phyloP scores from a whole-genome alignment of 2,888 invertebrate species.

The Campopleginae sp. region DNA sequence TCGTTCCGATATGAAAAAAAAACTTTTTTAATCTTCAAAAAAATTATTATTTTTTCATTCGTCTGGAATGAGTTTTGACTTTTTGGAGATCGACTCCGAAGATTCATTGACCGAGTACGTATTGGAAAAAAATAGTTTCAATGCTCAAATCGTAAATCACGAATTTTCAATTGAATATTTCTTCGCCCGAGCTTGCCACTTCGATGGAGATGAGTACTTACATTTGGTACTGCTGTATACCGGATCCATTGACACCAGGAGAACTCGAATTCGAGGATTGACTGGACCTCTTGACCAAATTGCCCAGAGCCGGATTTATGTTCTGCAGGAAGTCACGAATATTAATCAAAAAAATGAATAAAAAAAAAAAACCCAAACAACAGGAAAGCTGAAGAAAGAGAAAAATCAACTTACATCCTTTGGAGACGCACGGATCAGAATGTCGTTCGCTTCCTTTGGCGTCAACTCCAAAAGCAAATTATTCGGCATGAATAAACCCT shows the following conservation, averaged over 20 bases:
- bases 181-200: not conserved
- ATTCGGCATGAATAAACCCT: slow-evolving; percentile 86
- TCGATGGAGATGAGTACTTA: slow-evolving; percentile 6
- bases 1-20: no score
- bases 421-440: slow-evolving; percentile 91
- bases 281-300: slow-evolving; percentile 64
- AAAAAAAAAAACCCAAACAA: no score
- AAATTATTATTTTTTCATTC: no score
- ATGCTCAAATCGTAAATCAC: not conserved
- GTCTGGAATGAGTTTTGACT: no score
- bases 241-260: slow-evolving; percentile 71
- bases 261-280: slow-evolving; percentile 64
- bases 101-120: no score
- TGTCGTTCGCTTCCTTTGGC: slow-evolving; percentile 91
- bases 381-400: no score
- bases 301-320: slow-evolving; percentile 66
- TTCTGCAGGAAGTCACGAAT: slow-evolving; percentile 59
- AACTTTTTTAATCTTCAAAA: no score
- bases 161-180: not conserved
- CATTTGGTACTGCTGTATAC: slow-evolving; percentile 78
- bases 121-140: no score
- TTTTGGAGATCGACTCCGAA: no score
- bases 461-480: slow-evolving; percentile 89
- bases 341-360: slow-evolving; percentile 32
- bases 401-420: slow-evolving; percentile 84